Evolutionary conservation across 2,113 vertebrate species (phyloP).

Genomic region (Corydoras sp.): DNA sequence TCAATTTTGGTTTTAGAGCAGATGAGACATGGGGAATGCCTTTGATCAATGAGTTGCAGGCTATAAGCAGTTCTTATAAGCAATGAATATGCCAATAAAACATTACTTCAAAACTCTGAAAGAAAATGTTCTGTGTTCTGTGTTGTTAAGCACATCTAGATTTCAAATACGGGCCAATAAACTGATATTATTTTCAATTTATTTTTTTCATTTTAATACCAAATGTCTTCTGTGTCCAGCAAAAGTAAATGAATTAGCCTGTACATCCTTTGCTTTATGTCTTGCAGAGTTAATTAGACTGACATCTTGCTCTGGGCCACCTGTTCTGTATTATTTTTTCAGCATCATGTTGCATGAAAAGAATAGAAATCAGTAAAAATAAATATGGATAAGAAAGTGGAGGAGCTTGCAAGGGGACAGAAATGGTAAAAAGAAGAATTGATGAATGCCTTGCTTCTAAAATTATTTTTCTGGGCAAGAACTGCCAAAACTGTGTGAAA

Average conservation of each 20-base stretch:
- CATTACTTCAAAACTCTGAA: no score
- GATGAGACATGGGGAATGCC: no score
- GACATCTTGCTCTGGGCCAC: constrained; percentile 28
- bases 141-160: no score
- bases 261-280: constrained; percentile 39
- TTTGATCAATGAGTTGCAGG: no score
- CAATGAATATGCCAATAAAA: no score
- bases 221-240: constrained; percentile 44
- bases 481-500: constrained; percentile 21
- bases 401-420: constrained; percentile 44
- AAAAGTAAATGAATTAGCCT: constrained; percentile 43
- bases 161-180: no score
- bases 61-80: no score
- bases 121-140: no score
- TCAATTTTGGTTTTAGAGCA: no score
- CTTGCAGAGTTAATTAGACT: constrained; percentile 32
- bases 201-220: no score
- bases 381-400: constrained; percentile 63
- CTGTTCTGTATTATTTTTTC: constrained; percentile 44
- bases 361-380: constrained; percentile 60
- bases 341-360: constrained; percentile 52
- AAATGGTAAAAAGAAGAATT: constrained; percentile 18
- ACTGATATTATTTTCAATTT: no score
- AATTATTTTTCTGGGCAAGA: neutral
- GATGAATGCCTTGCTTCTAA: constrained; percentile 11